Percentiles rank a stretch among this genome's conserved stretches.
These are phyloP conservation scores for Drosophila orosa DNA, from an alignment of 1,140 invertebrate genomes.

Conservation along the genomic window DNA sequence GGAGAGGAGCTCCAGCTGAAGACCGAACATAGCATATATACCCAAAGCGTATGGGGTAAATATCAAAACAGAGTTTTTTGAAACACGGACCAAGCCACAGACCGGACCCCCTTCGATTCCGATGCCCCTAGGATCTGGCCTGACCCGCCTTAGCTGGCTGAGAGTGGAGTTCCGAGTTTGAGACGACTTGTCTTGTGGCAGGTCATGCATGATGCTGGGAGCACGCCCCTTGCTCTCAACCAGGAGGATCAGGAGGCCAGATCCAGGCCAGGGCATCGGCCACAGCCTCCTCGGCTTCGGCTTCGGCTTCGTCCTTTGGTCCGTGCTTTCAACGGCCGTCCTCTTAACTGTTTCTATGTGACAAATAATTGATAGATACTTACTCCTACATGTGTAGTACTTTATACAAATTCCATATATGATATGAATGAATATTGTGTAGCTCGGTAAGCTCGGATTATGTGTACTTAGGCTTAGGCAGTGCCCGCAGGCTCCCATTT, in stretches of 20 bases:
- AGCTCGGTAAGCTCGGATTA: conserved; percentile 29
- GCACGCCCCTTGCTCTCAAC: conserved; percentile 25
- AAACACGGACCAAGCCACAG: conserved; percentile 50
- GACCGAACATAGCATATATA: conserved; percentile 12
- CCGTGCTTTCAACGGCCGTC: conserved; percentile 75
- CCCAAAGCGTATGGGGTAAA: conserved; percentile 22
- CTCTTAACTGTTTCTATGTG: conserved; percentile 81
- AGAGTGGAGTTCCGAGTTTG: background rate
- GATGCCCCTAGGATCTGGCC: conserved; percentile 35
- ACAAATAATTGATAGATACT: conserved; percentile 73
- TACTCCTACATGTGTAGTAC: conserved; percentile 24
- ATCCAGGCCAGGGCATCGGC: conserved; percentile 5
- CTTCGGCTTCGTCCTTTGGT: conserved; percentile 42
- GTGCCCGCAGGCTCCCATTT: conserved; percentile 33
- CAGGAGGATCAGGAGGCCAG: conserved; percentile 2
- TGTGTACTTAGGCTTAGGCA: conserved; percentile 35
- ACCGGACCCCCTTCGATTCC: background rate
- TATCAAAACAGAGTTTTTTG: conserved; percentile 48
- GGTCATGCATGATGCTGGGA: conserved; percentile 12
- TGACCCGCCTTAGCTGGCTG: conserved; percentile 5
- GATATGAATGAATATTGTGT: conserved; percentile 39
- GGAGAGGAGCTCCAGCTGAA: conserved; percentile 17
- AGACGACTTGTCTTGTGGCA: background rate
- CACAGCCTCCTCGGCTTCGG: background rate
- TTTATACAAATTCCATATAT: conserved; percentile 57